Evolutionary conservation across 1,140 invertebrate genomes (phyloP).

Genomic region (Cotesia vestalis): DNA sequence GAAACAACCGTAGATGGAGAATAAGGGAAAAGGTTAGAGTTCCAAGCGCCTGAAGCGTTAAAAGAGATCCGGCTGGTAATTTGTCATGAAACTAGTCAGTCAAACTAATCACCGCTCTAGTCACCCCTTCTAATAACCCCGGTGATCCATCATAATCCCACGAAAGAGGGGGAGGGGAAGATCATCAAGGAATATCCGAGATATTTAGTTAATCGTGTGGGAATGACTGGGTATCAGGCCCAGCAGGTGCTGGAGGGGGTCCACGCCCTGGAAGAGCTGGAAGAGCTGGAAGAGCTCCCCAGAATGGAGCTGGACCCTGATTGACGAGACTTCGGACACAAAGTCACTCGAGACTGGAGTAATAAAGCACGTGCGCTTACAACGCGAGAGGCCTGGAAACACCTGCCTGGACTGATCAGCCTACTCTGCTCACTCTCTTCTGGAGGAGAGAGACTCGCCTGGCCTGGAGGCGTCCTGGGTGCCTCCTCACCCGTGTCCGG

Average conservation of each 20-base stretch:
- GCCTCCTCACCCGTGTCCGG: not conserved
- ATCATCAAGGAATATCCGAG: no score
- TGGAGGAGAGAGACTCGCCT: not conserved
- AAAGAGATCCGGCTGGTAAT: no score
- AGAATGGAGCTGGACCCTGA: conserved; percentile 45
- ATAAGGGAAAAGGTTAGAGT: no score
- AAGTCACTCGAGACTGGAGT: conserved; percentile 57
- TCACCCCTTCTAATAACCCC: no score
- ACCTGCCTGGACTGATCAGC: conserved; percentile 50
- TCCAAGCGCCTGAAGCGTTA: no score
- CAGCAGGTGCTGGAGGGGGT: conserved; percentile 12
- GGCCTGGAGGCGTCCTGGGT: not conserved
- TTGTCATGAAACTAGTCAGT: no score
- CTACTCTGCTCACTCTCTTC: conserved; percentile 16
- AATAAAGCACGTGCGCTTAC: conserved; percentile 63
- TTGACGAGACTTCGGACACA: conserved; percentile 49
- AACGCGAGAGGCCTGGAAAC: conserved; percentile 54
- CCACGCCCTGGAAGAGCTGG: not conserved
- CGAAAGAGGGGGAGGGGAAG: no score
- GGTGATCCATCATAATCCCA: no score
- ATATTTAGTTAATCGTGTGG: no score
- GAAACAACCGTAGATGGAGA: no score
- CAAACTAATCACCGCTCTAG: no score
- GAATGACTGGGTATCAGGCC: conserved; percentile 1
- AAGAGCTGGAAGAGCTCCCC: not conserved